Conservation (phyloP, 2,797 vertebrate genomes). For the Smutsia gigantea region DNA sequence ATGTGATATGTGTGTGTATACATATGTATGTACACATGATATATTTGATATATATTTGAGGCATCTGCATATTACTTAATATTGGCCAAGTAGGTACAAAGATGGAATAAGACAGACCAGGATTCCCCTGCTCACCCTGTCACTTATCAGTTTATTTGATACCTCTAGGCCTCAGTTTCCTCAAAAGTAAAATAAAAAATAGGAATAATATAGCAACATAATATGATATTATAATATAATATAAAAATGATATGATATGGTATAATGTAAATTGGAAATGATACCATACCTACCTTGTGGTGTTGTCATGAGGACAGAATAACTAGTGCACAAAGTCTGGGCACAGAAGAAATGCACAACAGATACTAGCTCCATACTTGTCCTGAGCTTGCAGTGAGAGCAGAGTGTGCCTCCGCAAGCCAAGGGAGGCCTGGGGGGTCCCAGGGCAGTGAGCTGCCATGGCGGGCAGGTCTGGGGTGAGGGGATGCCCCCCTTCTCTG, state of each 20-base stretch:
- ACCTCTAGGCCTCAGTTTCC: not conserved
- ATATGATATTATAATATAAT: not conserved
- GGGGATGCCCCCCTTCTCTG: fast-evolving
- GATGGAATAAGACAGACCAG: not conserved
- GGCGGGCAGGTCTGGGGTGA: not conserved
- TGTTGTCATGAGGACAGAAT: fast-evolving
- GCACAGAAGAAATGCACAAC: fast-evolving
- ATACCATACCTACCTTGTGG: fast-evolving
- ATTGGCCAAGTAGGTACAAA: not conserved
- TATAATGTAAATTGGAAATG: not conserved
- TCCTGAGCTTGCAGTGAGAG: not conserved
- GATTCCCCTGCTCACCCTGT: not conserved
- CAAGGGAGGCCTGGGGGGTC: not conserved
- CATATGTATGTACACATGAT: no score
- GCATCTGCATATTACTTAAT: not conserved
- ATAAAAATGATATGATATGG: not conserved
- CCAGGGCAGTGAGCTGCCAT: fast-evolving
- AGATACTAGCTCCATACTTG: fast-evolving
- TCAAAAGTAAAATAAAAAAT: not conserved
- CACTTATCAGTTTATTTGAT: not conserved
- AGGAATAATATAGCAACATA: not conserved
- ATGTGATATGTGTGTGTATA: not conserved
- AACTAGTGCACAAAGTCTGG: fast-evolving
- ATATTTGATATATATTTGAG: not conserved
- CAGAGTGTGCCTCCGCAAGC: no score